Base-by-base conservation (phyloP, 2,797 vertebrate genomes). In the Chelmon rostratus region DNA sequence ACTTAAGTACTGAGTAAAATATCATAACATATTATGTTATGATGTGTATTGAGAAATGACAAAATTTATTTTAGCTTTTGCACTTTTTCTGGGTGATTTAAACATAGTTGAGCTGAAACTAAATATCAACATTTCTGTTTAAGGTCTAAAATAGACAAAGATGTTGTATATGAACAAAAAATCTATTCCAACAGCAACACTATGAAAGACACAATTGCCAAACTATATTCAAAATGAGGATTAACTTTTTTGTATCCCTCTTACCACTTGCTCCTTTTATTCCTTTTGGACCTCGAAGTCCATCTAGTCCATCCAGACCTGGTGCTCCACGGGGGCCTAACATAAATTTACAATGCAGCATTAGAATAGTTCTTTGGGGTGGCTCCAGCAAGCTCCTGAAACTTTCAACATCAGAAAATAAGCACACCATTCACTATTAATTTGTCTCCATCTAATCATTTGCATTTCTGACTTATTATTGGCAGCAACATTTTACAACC, bases 251-350 rank as follows among this genome's bases (percentile, higher is more conserved):
- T 28, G 31, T 11, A 37, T 52, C 16, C 1, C 3, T 68, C 72
- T 87, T 86, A 94, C 93, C 88, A 47, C 10, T 82, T 70, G 59
- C 38, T 76, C 92, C 92, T 23, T 85, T 92, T 10, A 81, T 76
- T 28, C 92, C 93, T 13, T 88, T 88, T 52, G 85, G 59, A 61
- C 93, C 93, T 81, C 44, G 79, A 8, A 94, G 88, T 6, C 92
- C 92, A 84, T 94, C 23, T 35, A 94, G 66, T 73, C 93, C 93
- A 79, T 87, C 44, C 35, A 93, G 69, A 64, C 92, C 93, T 47
- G 74, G 83, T 46, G 81, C 58, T 57, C 93, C 93, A 44, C 57
- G 64, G 0, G 21, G 7, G 0, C 92, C 93, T 94, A 21, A 46
- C 10, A 76, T 40, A 57, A 64, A 53, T 81, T 25, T 25, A 70